Evolutionary conservation across 2,113 vertebrate genomes (phyloP).

Genomic region (Barbus barbus): DNA sequence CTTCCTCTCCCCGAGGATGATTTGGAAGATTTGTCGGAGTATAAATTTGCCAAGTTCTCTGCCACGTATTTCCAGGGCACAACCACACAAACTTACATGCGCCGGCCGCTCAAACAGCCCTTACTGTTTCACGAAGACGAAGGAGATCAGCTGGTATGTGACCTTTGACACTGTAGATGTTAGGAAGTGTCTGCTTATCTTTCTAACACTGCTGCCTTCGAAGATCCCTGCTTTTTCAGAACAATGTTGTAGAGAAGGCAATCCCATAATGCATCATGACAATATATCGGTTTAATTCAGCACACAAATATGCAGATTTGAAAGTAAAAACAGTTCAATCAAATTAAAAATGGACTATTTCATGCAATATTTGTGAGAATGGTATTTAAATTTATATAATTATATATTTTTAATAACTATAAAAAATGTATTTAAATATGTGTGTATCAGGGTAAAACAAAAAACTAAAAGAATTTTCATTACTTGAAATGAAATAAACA

Average conservation of each 20-base stretch:
- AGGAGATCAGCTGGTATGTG: slow-evolving; percentile 92
- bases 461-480: too few species aligned
- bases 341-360: too few species aligned
- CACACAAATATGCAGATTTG: too few species aligned
- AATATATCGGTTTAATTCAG: too few species aligned
- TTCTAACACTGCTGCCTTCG: background rate
- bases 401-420: too few species aligned
- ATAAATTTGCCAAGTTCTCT: slow-evolving; percentile 94
- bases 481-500: too few species aligned
- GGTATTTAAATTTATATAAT: too few species aligned
- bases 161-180: background rate
- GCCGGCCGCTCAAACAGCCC: slow-evolving; percentile 92
- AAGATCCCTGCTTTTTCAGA: background rate
- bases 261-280: background rate
- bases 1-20: slow-evolving; percentile 94
- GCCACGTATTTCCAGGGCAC: slow-evolving; percentile 98
- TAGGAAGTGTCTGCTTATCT: background rate
- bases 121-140: slow-evolving; percentile 95
- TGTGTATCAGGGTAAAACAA: too few species aligned
- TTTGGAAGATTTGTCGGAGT: slow-evolving; percentile 92
- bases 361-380: too few species aligned
- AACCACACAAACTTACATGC: slow-evolving; percentile 85
- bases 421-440: too few species aligned
- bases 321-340: too few species aligned
- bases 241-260: too few species aligned